These are phyloP conservation scores for Synergus japonicus DNA, from an alignment of 2,888 invertebrate genomes.

Conservation along the genomic window DNA sequence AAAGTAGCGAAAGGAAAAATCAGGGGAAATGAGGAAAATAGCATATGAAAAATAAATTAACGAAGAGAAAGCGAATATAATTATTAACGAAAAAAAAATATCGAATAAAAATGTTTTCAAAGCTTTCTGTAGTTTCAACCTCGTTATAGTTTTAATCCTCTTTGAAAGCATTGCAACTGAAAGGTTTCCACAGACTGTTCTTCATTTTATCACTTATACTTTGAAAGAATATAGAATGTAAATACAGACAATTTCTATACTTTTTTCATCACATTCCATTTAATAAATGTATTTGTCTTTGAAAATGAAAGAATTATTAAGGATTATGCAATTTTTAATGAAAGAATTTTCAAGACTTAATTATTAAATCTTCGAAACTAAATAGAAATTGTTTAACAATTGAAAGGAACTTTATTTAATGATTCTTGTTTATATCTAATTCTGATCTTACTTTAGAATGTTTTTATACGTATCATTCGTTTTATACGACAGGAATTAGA, in stretches of 20 bases:
- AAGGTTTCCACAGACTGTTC: background rate
- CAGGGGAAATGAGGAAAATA: background rate
- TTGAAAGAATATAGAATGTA: background rate
- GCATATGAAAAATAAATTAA: background rate
- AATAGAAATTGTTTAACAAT: background rate
- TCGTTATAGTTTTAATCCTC: slow-evolving; percentile 7
- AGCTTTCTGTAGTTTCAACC: background rate
- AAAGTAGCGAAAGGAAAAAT: background rate
- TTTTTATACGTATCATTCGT: slow-evolving; percentile 34
- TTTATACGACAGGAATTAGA: slow-evolving; percentile 42
- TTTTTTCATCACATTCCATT: too few relatives aligned
- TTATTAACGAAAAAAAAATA: background rate
- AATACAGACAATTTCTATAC: background rate
- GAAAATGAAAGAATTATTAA: background rate
- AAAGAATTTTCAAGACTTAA: background rate
- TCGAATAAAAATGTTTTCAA: background rate
- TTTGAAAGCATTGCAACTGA: background rate
- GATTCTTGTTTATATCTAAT: background rate
- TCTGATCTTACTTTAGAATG: background rate
- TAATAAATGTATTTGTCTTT: background rate
- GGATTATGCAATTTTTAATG: background rate
- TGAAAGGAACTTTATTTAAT: background rate
- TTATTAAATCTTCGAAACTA: background rate
- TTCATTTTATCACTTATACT: background rate
- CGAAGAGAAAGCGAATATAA: background rate